These are phyloP conservation scores for Pristiophorus japonicus DNA, from an alignment of 2,113 vertebrate species.

Conservation along the genomic window DNA sequence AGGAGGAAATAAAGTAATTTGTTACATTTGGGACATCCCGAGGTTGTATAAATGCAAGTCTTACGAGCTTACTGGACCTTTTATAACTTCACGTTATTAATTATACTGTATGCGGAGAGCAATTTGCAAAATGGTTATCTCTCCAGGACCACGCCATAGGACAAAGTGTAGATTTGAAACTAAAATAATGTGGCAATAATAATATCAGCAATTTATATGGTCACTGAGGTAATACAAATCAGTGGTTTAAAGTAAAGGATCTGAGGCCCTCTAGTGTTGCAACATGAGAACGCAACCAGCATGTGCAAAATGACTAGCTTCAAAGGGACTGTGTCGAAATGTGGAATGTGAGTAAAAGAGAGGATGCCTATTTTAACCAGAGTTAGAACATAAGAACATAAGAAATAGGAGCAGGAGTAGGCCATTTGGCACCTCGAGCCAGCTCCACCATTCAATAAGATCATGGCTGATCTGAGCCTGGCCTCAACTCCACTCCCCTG, in stretches of 20 bases:
- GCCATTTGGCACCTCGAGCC: too few species aligned
- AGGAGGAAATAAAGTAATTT: not conserved
- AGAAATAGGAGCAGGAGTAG: too few species aligned
- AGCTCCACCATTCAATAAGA: too few species aligned
- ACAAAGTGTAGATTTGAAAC: not conserved
- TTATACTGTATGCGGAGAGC: too few species aligned
- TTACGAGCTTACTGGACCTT: not conserved
- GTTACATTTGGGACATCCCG: not conserved
- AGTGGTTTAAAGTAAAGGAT: not conserved
- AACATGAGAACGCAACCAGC: not conserved
- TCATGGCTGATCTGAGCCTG: too few species aligned
- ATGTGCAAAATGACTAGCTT: not conserved
- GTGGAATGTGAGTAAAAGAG: too few species aligned
- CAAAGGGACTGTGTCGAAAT: not conserved
- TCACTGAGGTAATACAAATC: not conserved
- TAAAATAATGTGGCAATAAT: not conserved
- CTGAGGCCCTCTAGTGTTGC: conserved; percentile 4
- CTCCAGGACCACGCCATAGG: not conserved
- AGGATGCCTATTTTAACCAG: too few species aligned
- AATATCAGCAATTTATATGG: not conserved
- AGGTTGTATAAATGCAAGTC: not conserved
- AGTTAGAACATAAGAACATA: too few species aligned
- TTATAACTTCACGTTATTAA: not conserved
- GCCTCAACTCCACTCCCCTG: too few species aligned
- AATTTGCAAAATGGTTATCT: too few species aligned